Evolutionary conservation across 2,888 invertebrate genomes (phyloP).

Genomic region (Tipula confusa): DNA sequence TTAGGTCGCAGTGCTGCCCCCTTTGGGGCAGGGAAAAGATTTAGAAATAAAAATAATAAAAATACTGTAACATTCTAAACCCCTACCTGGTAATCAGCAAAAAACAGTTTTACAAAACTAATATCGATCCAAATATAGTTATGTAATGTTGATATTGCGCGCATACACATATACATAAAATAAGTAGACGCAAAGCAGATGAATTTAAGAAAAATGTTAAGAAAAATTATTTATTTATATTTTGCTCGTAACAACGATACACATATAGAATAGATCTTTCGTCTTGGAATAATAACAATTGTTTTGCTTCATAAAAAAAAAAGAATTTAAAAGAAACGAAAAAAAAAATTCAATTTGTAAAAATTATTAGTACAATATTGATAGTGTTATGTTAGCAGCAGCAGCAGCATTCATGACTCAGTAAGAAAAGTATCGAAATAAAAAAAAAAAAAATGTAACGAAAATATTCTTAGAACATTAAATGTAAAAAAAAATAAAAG

Average conservation of each 20-base stretch:
- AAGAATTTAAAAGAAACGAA: not conserved
- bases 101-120: too few relatives aligned
- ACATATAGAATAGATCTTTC: not conserved
- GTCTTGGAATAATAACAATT: not conserved
- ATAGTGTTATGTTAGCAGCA: slow-evolving; percentile 8
- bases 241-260: not conserved
- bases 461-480: slow-evolving; percentile 3
- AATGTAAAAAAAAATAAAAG: not conserved
- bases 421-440: not conserved
- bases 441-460: not conserved
- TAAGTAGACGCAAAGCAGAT: not conserved
- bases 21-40: too few relatives aligned
- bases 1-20: too few relatives aligned
- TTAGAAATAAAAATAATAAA: too few relatives aligned
- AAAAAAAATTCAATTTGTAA: not conserved
- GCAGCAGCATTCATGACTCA: slow-evolving; percentile 12
- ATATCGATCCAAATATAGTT: too few relatives aligned
- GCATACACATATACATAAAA: too few relatives aligned
- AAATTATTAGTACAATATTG: slow-evolving; percentile 25
- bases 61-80: too few relatives aligned
- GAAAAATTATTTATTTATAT: not conserved
- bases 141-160: not conserved
- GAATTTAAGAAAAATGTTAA: not conserved
- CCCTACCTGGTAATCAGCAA: too few relatives aligned
- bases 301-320: not conserved